phyloP scores from a whole-genome alignment of 1,140 invertebrate genomes.

The Goniozus legneri region DNA sequence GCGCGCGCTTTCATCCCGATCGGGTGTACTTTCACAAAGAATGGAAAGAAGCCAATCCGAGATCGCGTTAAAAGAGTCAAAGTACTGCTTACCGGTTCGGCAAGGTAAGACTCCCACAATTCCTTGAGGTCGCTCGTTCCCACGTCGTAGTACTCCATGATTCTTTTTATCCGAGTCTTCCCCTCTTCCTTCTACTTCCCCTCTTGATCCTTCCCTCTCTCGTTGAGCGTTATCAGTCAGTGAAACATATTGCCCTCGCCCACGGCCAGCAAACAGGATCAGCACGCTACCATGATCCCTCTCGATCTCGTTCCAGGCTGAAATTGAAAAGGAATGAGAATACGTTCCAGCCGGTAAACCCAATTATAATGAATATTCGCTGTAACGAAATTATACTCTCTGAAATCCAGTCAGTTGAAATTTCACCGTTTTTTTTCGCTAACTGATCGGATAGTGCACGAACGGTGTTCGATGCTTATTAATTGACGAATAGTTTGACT shows the following conservation, averaged over 20 bases:
- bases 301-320: no score
- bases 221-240: conserved; percentile 12
- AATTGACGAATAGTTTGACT: no score
- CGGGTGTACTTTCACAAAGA: no score
- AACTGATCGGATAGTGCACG: no score
- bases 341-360: no score
- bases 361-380: no score
- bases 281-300: conserved; percentile 7
- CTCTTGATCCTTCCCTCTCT: conserved; percentile 18
- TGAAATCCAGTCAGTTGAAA: no score
- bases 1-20: background rate
- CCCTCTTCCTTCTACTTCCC: no score
- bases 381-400: no score
- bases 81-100: conserved; percentile 59
- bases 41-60: background rate
- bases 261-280: conserved; percentile 17
- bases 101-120: conserved; percentile 71
- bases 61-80: background rate
- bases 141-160: conserved; percentile 69
- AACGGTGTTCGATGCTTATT: no score
- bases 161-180: conserved; percentile 33
- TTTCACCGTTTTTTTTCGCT: no score
- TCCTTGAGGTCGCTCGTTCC: conserved; percentile 67
- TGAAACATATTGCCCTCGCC: conserved; percentile 14
- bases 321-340: no score